Evolutionary conservation across 2,888 invertebrate genomes (phyloP).

Genomic region (Amblyjoppa proteus): DNA sequence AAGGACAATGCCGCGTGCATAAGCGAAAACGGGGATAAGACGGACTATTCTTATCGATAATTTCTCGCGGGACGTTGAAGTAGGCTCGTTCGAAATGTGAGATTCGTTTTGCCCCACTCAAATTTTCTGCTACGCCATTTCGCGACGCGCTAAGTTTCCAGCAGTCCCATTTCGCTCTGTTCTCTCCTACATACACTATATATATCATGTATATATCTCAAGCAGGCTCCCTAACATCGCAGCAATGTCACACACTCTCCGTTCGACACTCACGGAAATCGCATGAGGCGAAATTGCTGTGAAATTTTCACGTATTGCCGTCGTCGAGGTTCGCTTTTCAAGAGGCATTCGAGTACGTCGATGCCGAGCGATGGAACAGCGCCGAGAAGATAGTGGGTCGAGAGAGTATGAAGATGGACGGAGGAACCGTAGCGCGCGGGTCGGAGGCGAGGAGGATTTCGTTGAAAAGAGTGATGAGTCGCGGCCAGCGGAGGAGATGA

Average conservation of each 20-base stretch:
- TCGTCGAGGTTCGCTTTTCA: conserved; percentile 43
- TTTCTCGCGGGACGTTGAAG: too few relatives aligned
- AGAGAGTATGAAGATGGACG: conserved; percentile 32
- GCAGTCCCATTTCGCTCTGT: too few relatives aligned
- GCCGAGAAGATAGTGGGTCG: conserved; percentile 32
- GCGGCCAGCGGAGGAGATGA: conserved; percentile 3
- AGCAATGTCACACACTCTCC: conserved; percentile 12
- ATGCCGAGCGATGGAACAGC: conserved; percentile 29
- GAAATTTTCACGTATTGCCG: conserved; percentile 44
- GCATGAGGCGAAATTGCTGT: conserved; percentile 52
- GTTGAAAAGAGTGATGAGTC: conserved; percentile 48
- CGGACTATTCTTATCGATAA: too few relatives aligned
- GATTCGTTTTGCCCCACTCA: too few relatives aligned
- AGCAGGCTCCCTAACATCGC: conserved; percentile 34
- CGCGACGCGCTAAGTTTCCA: too few relatives aligned
- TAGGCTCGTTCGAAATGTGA: too few relatives aligned
- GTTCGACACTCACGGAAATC: conserved; percentile 48
- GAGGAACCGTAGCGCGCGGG: conserved; percentile 18
- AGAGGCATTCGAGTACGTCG: conserved; percentile 37
- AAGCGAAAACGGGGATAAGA: too few relatives aligned
- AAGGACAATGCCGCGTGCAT: not conserved
- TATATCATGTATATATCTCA: conserved; percentile 11
- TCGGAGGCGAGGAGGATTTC: conserved; percentile 20
- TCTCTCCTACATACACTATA: not conserved
- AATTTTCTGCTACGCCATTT: too few relatives aligned